These are phyloP conservation scores for Pollenia angustigena DNA, from an alignment of 2,888 invertebrate species.

Conservation along the genomic window DNA sequence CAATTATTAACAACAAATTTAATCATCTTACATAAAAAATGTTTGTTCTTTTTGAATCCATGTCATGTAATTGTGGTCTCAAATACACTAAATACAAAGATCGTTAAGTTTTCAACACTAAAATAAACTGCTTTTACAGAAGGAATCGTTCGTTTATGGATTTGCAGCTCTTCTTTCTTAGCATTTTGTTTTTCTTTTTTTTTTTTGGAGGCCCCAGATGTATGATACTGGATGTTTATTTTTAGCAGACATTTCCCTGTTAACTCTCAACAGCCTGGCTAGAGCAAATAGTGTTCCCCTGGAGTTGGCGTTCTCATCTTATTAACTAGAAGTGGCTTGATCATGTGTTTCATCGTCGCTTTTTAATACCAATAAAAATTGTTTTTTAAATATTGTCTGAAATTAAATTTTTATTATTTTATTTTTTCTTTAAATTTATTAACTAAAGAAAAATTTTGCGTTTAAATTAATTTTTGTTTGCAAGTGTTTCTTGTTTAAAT, in stretches of 20 bases:
- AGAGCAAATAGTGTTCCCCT: neutral
- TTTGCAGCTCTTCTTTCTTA: slow-evolving; percentile 26
- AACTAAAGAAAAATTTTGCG: neutral
- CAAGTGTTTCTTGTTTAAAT: neutral
- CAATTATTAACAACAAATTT: slow-evolving; percentile 31
- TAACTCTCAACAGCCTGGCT: neutral
- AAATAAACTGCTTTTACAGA: slow-evolving; percentile 46
- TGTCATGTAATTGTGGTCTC: slow-evolving; percentile 17
- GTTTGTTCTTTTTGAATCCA: slow-evolving; percentile 52
- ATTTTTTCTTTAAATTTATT: neutral
- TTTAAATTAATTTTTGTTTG: slow-evolving; percentile 23
- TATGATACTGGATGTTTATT: neutral
- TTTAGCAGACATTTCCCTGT: neutral
- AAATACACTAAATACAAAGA: slow-evolving; percentile 8
- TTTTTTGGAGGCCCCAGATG: slow-evolving; percentile 13
- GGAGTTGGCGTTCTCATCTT: neutral
- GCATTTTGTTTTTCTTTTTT: slow-evolving; percentile 14
- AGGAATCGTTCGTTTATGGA: slow-evolving; percentile 14
- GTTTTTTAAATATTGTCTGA: slow-evolving; percentile 50
- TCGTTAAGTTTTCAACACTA: neutral
- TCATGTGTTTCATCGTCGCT: slow-evolving; percentile 6
- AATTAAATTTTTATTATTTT: slow-evolving; percentile 22
- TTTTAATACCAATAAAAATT: slow-evolving; percentile 38
- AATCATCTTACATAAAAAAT: neutral
- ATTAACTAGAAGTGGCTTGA: neutral